These are phyloP conservation scores for Rhinichthys osculus DNA, from an alignment of 2,797 vertebrate genomes.

Conservation along the genomic window DNA sequence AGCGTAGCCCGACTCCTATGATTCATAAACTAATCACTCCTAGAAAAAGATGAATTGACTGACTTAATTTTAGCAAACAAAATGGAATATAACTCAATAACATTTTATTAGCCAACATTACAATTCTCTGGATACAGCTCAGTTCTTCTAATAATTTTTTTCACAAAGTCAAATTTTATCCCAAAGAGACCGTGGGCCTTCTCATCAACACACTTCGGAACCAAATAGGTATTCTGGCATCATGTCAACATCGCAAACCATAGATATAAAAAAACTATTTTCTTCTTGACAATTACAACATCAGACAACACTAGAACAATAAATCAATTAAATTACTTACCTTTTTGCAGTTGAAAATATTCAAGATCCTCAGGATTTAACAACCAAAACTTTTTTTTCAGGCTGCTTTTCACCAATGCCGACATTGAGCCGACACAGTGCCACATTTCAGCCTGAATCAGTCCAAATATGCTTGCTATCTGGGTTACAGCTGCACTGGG, in stretches of 20 bases:
- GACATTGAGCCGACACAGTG: too few species aligned
- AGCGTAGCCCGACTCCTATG: neutral
- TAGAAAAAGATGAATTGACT: neutral
- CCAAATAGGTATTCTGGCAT: neutral
- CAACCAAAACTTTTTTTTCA: too few species aligned
- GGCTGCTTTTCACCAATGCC: too few species aligned
- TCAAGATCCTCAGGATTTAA: too few species aligned
- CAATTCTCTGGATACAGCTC: neutral
- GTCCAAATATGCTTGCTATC: too few species aligned
- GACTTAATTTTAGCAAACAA: neutral
- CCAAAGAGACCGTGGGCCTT: neutral
- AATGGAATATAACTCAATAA: neutral
- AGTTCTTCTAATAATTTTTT: neutral
- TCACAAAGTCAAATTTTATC: neutral
- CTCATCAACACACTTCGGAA: neutral
- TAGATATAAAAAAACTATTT: neutral
- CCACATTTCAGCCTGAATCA: too few species aligned
- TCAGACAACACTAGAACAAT: neutral
- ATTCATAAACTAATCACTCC: neutral
- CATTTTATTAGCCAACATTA: neutral
- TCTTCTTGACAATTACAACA: neutral
- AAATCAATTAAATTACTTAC: neutral
- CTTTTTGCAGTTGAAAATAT: too few species aligned
- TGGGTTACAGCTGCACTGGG: too few species aligned
- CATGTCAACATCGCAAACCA: neutral